Percentiles rank a stretch among this genome's conserved stretches.
These are phyloP conservation scores for Coelopa frigida DNA, from an alignment of 1,140 invertebrate species.

Conservation along the genomic window DNA sequence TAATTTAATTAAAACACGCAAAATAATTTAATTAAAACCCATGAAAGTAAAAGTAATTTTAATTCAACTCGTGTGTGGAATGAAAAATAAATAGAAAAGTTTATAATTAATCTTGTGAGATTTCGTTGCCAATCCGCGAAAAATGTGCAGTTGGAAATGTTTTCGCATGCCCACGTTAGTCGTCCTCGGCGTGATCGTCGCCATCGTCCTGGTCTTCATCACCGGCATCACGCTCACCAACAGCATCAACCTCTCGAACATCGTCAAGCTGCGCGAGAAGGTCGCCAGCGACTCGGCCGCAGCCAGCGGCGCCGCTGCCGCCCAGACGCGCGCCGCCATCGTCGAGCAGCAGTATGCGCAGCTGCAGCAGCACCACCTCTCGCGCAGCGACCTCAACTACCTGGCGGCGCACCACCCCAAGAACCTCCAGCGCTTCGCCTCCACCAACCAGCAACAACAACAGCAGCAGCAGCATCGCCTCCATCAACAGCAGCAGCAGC, in stretches of 20 bases:
- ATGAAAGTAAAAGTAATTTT: not conserved
- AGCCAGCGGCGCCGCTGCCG: conserved; percentile 32
- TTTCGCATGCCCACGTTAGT: conserved; percentile 41
- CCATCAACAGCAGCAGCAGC: conserved; percentile 9
- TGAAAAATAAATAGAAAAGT: not conserved
- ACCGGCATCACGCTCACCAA: conserved; percentile 43
- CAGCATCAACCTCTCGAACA: conserved; percentile 42
- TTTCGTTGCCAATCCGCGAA: not conserved
- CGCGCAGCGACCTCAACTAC: conserved; percentile 39
- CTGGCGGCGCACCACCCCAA: conserved; percentile 37
- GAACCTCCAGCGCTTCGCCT: conserved; percentile 27
- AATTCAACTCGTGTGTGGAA: not conserved
- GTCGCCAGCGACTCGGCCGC: conserved; percentile 41
- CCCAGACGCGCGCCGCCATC: conserved; percentile 34
- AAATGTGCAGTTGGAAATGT: conserved; percentile 42
- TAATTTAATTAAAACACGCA: not conserved
- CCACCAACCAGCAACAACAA: conserved; percentile 8
- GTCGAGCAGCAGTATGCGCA: conserved; percentile 41
- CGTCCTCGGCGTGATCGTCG: conserved; percentile 40
- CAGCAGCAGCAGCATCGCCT: conserved; percentile 16
- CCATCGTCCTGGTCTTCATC: conserved; percentile 42
- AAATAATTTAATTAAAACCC: not conserved
- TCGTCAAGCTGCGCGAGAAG: conserved; percentile 38
- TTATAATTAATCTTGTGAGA: not conserved
- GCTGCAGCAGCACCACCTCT: conserved; percentile 37